Percentiles rank a stretch among this genome's conserved stretches.
These are phyloP conservation scores for Myoxocephalus aenaeus DNA, from an alignment of 2,797 vertebrate species.

Conservation along the genomic window DNA sequence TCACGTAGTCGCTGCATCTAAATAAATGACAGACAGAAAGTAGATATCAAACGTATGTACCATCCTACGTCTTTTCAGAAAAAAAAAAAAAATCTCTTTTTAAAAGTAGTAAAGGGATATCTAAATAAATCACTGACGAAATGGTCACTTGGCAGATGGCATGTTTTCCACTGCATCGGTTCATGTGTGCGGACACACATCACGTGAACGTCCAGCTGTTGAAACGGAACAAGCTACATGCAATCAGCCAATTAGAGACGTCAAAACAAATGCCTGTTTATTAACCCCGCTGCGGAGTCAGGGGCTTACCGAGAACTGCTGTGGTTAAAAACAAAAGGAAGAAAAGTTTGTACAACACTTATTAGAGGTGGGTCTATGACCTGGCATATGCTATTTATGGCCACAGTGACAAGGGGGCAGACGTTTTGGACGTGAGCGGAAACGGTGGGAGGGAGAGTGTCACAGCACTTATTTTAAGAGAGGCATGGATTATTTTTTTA, in stretches of 20 bases:
- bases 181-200: neutral
- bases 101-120: neutral
- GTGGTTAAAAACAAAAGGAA: slow-evolving; percentile 14
- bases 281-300: slow-evolving; percentile 19
- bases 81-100: neutral
- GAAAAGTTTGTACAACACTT: slow-evolving; percentile 40
- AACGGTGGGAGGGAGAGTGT: slow-evolving; percentile 17
- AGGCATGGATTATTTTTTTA: neutral
- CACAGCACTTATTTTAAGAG: slow-evolving; percentile 8
- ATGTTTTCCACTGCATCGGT: neutral
- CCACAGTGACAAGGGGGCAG: slow-evolving; percentile 46
- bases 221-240: neutral
- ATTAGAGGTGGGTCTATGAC: slow-evolving; percentile 33
- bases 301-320: slow-evolving; percentile 6
- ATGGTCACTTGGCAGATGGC: neutral
- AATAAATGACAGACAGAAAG: no score
- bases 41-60: neutral
- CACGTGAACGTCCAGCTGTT: neutral
- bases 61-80: neutral
- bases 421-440: slow-evolving; percentile 44
- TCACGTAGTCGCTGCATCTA: neutral
- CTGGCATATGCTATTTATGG: slow-evolving; percentile 70
- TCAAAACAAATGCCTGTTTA: slow-evolving; percentile 65
- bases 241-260: neutral
- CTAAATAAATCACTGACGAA: neutral